phyloP scores from a whole-genome alignment of 2,113 vertebrate genomes.

The Rhinoderma darwinii region DNA sequence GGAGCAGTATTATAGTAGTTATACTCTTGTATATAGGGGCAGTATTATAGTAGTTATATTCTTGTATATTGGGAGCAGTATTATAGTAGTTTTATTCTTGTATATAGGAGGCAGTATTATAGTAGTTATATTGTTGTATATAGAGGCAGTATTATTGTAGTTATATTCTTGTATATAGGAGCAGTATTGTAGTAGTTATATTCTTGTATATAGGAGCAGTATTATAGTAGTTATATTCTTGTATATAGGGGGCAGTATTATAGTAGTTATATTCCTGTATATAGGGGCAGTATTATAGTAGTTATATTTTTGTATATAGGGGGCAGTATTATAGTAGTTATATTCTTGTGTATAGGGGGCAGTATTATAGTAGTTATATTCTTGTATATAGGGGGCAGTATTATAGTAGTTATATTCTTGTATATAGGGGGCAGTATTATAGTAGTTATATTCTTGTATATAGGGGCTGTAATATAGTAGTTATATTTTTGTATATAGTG shows the following conservation, averaged over 20 bases:
- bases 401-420: constrained; percentile 1
- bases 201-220: neutral
- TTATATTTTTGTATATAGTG: too few relatives aligned
- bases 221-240: constrained; percentile 6
- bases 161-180: neutral
- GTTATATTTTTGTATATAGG: neutral
- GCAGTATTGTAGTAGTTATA: constrained; percentile 1
- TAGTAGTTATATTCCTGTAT: neutral
- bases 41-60: neutral
- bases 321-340: neutral
- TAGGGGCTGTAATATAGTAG: neutral
- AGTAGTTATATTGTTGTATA: too few relatives aligned
- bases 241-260: neutral
- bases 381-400: neutral
- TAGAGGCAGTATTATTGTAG: neutral
- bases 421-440: neutral
- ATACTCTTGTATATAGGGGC: neutral
- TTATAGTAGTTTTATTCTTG: too few relatives aligned
- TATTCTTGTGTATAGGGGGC: neutral
- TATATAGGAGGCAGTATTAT: too few relatives aligned
- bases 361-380: constrained; percentile 2
- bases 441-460: neutral
- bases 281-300: neutral
- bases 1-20: neutral
- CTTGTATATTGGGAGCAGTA: too few relatives aligned